Percentiles rank a stretch among this genome's conserved stretches.
Conservation (phyloP, 2,797 vertebrate species). For the Parauchenoglanis punctatus region DNA sequence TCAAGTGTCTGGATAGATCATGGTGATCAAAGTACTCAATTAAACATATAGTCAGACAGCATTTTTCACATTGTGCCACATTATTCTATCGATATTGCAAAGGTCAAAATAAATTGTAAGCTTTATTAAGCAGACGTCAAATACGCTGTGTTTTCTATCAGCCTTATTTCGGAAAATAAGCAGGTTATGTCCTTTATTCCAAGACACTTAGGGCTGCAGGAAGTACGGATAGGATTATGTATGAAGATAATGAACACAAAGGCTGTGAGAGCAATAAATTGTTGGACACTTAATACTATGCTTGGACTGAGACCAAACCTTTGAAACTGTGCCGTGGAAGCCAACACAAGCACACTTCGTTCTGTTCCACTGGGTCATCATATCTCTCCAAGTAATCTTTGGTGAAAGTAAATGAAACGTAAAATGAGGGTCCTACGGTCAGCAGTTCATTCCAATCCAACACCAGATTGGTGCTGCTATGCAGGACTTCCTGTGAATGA, state of each 20-base stretch:
- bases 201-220: not conserved
- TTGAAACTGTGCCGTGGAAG: constrained; percentile 34
- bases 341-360: constrained; percentile 39
- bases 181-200: not conserved
- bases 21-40: not conserved
- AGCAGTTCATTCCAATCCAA: constrained; percentile 5
- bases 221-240: not conserved
- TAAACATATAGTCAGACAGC: constrained; percentile 11
- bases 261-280: constrained; percentile 46
- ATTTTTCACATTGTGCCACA: constrained; percentile 16
- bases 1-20: not conserved
- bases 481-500: constrained; percentile 19
- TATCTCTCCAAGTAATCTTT: constrained; percentile 50
- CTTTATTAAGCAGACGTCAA: constrained; percentile 11
- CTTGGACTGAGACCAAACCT: constrained; percentile 52
- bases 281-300: constrained; percentile 69
- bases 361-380: constrained; percentile 43
- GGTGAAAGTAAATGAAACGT: constrained; percentile 37
- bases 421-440: constrained; percentile 41
- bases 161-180: not conserved
- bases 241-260: constrained; percentile 36
- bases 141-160: not conserved
- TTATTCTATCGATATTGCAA: constrained; percentile 25
- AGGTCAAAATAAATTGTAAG: constrained; percentile 5
- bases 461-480: constrained; percentile 24